Evolutionary conservation across 2,888 invertebrate species (phyloP).

Genomic region (Lasioglossum villosulum): DNA sequence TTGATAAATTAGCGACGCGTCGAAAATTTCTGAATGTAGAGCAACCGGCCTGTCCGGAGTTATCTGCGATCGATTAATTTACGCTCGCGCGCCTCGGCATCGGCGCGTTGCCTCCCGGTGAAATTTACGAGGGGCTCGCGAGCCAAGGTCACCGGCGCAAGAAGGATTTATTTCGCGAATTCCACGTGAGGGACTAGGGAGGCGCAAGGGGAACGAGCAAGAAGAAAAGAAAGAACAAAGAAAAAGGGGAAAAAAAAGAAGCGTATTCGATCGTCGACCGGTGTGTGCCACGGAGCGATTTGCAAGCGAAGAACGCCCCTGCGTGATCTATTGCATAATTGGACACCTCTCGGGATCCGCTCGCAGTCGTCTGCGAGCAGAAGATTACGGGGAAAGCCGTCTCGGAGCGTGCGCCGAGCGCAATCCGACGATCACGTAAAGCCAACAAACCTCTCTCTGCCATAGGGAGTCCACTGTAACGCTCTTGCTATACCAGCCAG

Average conservation of each 20-base stretch:
- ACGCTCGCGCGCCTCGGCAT: conserved; percentile 23
- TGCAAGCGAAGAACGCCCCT: conserved; percentile 55
- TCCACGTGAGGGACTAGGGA: neutral
- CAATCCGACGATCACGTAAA: conserved; percentile 45
- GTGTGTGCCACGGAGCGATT: conserved; percentile 23
- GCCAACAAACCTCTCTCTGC: conserved; percentile 50
- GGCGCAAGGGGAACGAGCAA: neutral
- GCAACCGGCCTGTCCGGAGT: conserved; percentile 42
- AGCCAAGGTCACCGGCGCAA: conserved; percentile 47
- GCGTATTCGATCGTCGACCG: conserved; percentile 14
- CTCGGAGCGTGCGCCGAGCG: conserved; percentile 3
- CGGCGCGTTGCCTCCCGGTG: conserved; percentile 24
- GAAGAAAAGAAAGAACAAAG: too few species aligned
- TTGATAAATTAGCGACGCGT: conserved; percentile 48
- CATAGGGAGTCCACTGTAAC: neutral
- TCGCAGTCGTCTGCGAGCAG: conserved; percentile 14
- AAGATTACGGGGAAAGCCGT: conserved; percentile 57
- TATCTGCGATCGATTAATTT: conserved; percentile 65
- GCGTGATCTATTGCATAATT: conserved; percentile 67
- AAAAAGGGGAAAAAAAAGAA: neutral
- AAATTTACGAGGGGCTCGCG: conserved; percentile 54
- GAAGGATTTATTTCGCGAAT: conserved; percentile 54
- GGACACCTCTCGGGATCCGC: conserved; percentile 44
- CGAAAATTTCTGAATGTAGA: conserved; percentile 58
- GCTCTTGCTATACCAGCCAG: neutral